Percentiles rank a stretch among this genome's conserved stretches.
These are phyloP conservation scores for Podiceps cristatus DNA, from an alignment of 2,113 vertebrate genomes.

Conservation along the genomic window DNA sequence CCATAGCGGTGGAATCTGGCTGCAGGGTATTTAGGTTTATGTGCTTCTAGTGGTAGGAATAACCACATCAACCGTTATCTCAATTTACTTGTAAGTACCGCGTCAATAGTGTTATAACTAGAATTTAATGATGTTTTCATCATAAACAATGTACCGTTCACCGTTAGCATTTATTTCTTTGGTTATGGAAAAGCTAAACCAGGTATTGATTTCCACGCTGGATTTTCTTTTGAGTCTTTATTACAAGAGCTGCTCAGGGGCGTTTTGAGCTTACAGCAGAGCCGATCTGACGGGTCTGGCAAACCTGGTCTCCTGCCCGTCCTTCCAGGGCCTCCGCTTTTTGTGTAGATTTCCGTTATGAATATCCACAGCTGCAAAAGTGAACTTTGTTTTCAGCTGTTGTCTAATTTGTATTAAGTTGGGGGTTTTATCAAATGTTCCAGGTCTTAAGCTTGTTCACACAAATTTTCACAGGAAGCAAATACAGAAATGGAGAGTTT, in stretches of 20 bases:
- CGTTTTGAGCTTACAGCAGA: neutral
- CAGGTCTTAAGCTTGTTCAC: neutral
- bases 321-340: neutral
- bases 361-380: neutral
- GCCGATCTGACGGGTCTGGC: neutral
- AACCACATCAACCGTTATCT: neutral
- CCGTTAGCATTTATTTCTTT: neutral
- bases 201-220: neutral
- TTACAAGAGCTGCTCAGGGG: neutral
- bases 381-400: neutral
- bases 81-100: accelerated
- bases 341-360: neutral
- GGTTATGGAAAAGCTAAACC: neutral
- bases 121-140: neutral
- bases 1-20: neutral
- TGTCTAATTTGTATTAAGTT: neutral
- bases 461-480: neutral
- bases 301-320: accelerated
- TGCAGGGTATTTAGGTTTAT: neutral
- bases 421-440: neutral
- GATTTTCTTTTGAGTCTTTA: neutral
- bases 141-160: neutral
- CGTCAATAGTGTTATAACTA: neutral
- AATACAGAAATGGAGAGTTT: neutral
- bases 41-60: neutral